Base-by-base conservation (phyloP, 1,140 invertebrate species). In the Anoplolepis gracilipes region DNA sequence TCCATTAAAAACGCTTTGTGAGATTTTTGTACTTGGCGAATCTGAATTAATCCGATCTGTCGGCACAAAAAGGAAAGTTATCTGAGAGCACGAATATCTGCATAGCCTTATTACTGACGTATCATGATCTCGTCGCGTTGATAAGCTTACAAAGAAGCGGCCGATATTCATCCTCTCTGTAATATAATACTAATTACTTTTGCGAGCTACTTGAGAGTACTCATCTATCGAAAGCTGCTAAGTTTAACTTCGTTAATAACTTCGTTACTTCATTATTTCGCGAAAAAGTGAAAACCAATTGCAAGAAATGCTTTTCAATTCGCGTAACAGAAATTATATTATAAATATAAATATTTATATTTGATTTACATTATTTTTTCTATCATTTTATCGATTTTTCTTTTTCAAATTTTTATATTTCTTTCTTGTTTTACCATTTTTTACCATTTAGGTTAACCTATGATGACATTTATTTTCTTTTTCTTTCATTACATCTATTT, bases 121-220 rank as follows among this genome's bases (percentile, higher is more conserved):
- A 76, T 76, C 57, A 62, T 33, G 33, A 19, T 55, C 55, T 76
- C 72, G 22, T 76, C 73, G 73, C 73, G 55, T 25, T 62, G 73
- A 61, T 76, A 76, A 76, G 73, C 55, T 76, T 62, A 62, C 33
- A 76, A 73, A 82, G 79, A 61, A 55, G 28, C n/a, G 22, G 49
- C 25, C 25, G 79, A 72, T 61, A 73, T 73, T 57, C 42, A 70
- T 53, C 46, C 25, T 76, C 19, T 77, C 70, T 46, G 42, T 75
- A 55, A 62, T 49, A 64, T 62, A 75, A 84, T n/a, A 36, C 30
- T 64, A 76, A 64, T 42, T 76, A 65, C 42, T 53, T 77, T 28
- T 65, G 46, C 22, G 64, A 55, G 72, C 2, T 33, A 65, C 30
- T 36, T 77, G 25, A 85, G 49, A 77, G 33, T 55, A 67, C 25